Conservation (phyloP, 2,113 vertebrate genomes). For the Oxygymnocypris stewartii region DNA sequence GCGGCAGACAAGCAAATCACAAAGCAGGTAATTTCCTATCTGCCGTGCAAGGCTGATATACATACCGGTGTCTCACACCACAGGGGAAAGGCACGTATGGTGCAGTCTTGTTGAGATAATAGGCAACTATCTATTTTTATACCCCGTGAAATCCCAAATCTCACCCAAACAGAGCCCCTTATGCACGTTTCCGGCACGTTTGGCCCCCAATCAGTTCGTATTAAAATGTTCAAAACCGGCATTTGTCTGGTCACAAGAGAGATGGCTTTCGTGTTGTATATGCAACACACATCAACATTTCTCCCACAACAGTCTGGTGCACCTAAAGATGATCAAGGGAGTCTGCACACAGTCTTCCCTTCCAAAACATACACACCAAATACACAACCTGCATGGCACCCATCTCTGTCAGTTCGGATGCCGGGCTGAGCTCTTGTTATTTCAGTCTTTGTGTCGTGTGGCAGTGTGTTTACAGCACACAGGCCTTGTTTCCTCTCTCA, state of each 20-base stretch:
- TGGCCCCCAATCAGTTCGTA: slow-evolving; percentile 50
- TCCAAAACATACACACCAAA: slow-evolving; percentile 36
- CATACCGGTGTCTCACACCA: slow-evolving; percentile 64
- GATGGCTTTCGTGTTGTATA: slow-evolving; percentile 36
- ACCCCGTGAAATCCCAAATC: slow-evolving; percentile 64
- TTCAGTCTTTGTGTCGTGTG: slow-evolving; percentile 73
- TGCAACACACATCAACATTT: slow-evolving; percentile 37
- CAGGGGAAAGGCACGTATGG: slow-evolving; percentile 58
- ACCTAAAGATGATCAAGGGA: slow-evolving; percentile 56
- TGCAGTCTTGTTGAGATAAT: slow-evolving; percentile 68
- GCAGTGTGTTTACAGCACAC: slow-evolving; percentile 78
- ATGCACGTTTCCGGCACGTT: neutral
- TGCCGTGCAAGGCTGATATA: slow-evolving; percentile 63
- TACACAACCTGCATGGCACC: slow-evolving; percentile 47
- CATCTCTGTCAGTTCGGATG: slow-evolving; percentile 55
- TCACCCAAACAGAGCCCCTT: slow-evolving; percentile 57
- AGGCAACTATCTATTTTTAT: slow-evolving; percentile 60
- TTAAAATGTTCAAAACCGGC: slow-evolving; percentile 41
- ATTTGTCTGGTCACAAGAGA: slow-evolving; percentile 48
- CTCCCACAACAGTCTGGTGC: slow-evolving; percentile 47
- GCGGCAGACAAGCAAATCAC: slow-evolving; percentile 63
- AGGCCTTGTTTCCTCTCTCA: slow-evolving; percentile 76
- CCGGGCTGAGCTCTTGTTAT: slow-evolving; percentile 75
- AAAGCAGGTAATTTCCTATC: slow-evolving; percentile 67
- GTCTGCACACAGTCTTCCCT: slow-evolving; percentile 23